Evolutionary conservation across 2,888 invertebrate genomes (phyloP), one percentile per base, ranked within the genome.

Genomic region (Strigamia crassipes): DNA sequence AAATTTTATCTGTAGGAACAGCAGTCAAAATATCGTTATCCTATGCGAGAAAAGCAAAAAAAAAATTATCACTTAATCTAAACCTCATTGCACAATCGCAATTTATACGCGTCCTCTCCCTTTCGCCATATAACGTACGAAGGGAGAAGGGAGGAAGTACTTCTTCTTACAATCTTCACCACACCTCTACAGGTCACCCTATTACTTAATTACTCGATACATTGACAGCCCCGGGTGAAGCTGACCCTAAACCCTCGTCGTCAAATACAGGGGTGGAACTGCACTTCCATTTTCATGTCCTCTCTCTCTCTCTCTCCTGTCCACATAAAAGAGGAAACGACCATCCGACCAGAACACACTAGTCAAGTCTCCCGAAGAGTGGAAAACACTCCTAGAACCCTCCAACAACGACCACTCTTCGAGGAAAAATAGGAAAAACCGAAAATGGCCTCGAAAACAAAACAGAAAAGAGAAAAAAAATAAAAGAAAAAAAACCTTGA

Each of bases 181-280:
- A 73, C 73, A 73, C 73, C 73, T 73, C 15, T 73, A 73, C 61
- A 73, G 73, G 31, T 73, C 73, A 73, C n/a, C 73, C 73, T 73
- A 73, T 73, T 73, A 73, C 73, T 73, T 73, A 73, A 73, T 73
- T 73, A 73, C 73, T 73, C 73, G 73, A 73, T 73, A 73, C 73
- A 73, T 73, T 73, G 73, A 27, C 73, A 73, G 73, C 73, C 73
- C 2, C 73, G 1, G 73, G 73, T 23, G 73, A 15, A 31, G 12
- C 27, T 73, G 15, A 73, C 73, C 73, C 27, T 27, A 27, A 27
- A 27, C 27, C 61, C 73, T 73, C 27, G 31, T 73, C 10, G 73
- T 73, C 73, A 27, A 66, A 23, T 73, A 73, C 31, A 15, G 31
- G 73, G 73, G 73, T 73, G 73, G 5, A 73, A 73, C 73, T 73